These are phyloP conservation scores for Euphydryas editha DNA, from an alignment of 2,888 invertebrate genomes.

Conservation along the genomic window DNA sequence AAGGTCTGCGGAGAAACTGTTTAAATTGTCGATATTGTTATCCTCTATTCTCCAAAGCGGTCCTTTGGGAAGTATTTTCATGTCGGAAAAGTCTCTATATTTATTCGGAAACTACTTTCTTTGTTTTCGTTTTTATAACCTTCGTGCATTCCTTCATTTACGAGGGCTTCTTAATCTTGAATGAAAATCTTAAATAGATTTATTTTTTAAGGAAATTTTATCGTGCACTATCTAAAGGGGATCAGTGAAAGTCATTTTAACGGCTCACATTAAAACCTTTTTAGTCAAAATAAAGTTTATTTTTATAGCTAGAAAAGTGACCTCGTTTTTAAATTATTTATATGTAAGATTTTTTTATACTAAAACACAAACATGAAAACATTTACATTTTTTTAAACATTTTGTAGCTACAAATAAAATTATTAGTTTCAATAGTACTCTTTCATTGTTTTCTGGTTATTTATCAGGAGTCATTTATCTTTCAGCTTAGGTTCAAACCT, in stretches of 20 bases:
- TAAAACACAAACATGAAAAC: too few relatives aligned
- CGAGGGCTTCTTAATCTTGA: conserved; percentile 13
- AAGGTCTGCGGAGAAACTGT: conserved; percentile 59
- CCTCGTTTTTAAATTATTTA: conserved; percentile 1
- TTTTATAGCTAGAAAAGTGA: neutral
- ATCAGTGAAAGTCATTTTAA: conserved; percentile 5
- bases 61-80: neutral
- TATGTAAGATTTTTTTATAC: neutral
- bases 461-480: too few relatives aligned
- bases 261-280: conserved; percentile 6
- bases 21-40: conserved; percentile 52
- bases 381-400: too few relatives aligned
- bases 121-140: conserved; percentile 5
- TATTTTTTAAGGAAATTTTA: conserved; percentile 11
- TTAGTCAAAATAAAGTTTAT: neutral
- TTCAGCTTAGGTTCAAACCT: too few relatives aligned
- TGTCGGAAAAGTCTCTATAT: neutral
- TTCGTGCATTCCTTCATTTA: conserved; percentile 8
- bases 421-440: too few relatives aligned
- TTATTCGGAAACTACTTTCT: conserved; percentile 7
- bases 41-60: neutral
- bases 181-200: conserved; percentile 9
- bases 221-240: conserved; percentile 7
- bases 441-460: too few relatives aligned
- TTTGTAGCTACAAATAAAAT: too few relatives aligned